A percentile compares a stretch with the other conserved stretches of the same genome.
phyloP scores from a whole-genome alignment of 2,888 invertebrate species.

The Pegoplata infirma region DNA sequence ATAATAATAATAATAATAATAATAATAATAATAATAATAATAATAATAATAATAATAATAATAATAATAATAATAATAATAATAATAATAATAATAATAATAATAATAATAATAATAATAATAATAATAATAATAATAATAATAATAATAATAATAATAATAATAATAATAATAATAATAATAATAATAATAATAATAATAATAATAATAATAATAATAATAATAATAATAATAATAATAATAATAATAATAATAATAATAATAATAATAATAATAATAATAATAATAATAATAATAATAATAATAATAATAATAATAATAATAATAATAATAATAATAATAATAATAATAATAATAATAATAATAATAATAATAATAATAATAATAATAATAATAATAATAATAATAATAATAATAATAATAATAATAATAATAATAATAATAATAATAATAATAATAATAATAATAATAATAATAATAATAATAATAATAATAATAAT shows the following conservation, averaged over 20 bases:
- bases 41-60: neutral
- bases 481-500: neutral
- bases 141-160: neutral
- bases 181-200: neutral
- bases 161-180: neutral
- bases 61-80: neutral
- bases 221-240: too few relatives aligned
- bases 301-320: neutral
- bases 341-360: neutral
- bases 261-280: too few relatives aligned
- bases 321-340: neutral
- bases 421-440: neutral
- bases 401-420: neutral
- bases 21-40: neutral
- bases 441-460: neutral
- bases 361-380: neutral
- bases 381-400: neutral
- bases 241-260: too few relatives aligned
- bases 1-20: neutral
- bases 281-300: neutral
- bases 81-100: neutral
- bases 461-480: neutral
- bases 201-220: neutral
- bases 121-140: neutral
- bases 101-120: neutral